Evolutionary conservation across 2,888 invertebrate species (phyloP).

Genomic region (Eupithecia pulchellata): DNA sequence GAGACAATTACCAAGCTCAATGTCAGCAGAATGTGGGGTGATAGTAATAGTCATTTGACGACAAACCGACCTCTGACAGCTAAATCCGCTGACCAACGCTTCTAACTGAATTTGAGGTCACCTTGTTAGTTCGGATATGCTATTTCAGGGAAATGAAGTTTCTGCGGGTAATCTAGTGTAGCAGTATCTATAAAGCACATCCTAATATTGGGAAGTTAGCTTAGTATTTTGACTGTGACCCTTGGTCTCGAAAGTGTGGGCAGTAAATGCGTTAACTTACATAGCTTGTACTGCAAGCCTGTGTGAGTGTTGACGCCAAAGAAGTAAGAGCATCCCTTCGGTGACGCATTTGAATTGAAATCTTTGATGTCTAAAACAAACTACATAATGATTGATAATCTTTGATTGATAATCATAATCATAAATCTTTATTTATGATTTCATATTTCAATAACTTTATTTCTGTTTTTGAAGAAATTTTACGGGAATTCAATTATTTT

Average conservation of each 20-base stretch:
- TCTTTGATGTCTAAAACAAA: too few relatives aligned
- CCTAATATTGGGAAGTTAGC: background rate
- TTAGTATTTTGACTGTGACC: background rate
- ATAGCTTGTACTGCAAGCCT: too few relatives aligned
- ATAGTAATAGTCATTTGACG: slow-evolving; percentile 11
- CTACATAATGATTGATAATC: too few relatives aligned
- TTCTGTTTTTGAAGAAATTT: too few relatives aligned
- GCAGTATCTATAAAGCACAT: background rate
- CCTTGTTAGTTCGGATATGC: slow-evolving; percentile 26
- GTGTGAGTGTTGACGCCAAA: too few relatives aligned
- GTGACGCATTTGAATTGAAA: too few relatives aligned
- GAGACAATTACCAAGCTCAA: slow-evolving; percentile 6
- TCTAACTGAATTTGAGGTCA: slow-evolving; percentile 30
- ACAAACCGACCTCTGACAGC: background rate
- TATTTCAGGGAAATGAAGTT: slow-evolving; percentile 17
- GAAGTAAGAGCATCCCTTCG: too few relatives aligned
- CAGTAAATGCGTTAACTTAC: too few relatives aligned
- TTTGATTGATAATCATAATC: too few relatives aligned
- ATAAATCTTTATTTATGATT: too few relatives aligned
- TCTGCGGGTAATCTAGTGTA: background rate
- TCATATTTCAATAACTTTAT: too few relatives aligned
- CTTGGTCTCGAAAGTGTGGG: background rate
- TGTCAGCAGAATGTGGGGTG: slow-evolving; percentile 11
- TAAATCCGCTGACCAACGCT: slow-evolving; percentile 22
- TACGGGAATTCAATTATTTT: too few relatives aligned